phyloP scores from a whole-genome alignment of 2,797 vertebrate genomes.

The Chlorospingus flavigularis region DNA sequence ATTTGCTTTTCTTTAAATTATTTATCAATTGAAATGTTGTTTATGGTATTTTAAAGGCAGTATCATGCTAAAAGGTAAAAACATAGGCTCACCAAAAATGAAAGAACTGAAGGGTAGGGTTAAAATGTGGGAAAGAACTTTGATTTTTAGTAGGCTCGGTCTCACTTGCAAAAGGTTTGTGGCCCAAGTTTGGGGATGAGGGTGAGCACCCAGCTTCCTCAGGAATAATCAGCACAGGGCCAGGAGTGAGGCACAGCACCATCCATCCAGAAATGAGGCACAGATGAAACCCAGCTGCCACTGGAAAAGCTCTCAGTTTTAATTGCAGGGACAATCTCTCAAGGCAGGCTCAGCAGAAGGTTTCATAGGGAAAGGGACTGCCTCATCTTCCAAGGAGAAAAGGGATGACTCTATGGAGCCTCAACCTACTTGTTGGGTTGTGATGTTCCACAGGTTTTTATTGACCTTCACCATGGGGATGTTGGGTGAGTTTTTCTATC shows the following conservation, averaged over 20 bases:
- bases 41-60: not conserved
- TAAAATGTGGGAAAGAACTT: not conserved
- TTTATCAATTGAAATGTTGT: not conserved
- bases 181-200: not conserved
- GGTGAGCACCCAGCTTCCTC: not conserved
- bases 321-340: not conserved
- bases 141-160: fast-evolving
- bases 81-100: not conserved
- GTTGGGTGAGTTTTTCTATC: not conserved
- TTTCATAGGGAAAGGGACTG: not conserved
- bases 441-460: not conserved
- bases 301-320: not conserved
- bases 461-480: not conserved
- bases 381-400: not conserved
- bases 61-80: not conserved
- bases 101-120: not conserved
- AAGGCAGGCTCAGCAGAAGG: not conserved
- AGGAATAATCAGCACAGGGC: not conserved
- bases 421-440: not conserved
- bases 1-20: not conserved
- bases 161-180: not conserved
- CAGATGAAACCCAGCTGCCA: not conserved
- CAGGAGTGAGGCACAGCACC: fast-evolving
- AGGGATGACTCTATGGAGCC: not conserved
- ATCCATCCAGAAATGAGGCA: not conserved